phyloP scores from a whole-genome alignment of 2,113 vertebrate genomes.

The Cyanistes caeruleus region DNA sequence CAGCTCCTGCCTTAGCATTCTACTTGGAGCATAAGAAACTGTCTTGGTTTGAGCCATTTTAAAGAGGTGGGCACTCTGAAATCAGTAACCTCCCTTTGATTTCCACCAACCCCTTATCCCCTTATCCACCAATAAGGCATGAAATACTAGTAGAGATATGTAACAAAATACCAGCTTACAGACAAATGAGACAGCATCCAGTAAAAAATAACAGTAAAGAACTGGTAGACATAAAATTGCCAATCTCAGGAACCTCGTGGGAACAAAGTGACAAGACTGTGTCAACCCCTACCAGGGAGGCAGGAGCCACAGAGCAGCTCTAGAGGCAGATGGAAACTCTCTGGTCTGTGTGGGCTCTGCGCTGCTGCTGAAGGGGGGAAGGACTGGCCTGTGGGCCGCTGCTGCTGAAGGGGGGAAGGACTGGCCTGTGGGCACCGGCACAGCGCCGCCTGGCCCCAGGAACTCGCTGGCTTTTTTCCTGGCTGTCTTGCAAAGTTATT shows the following conservation, averaged over 20 bases:
- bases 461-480: rapidly evolving
- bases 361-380: neutral
- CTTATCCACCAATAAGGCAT: neutral
- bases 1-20: too few relatives aligned
- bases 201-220: too few relatives aligned
- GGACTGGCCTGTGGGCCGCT: neutral
- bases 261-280: neutral
- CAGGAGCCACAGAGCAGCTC: neutral
- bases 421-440: rapidly evolving
- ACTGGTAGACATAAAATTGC: too few relatives aligned
- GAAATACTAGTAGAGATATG: neutral
- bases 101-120: neutral
- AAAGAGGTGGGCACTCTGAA: neutral
- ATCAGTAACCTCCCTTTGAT: neutral
- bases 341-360: neutral
- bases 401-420: neutral
- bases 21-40: too few relatives aligned
- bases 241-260: too few relatives aligned
- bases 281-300: neutral
- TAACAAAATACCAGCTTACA: neutral
- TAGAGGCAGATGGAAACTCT: neutral
- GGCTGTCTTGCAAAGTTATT: too few relatives aligned
- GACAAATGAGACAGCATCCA: too few relatives aligned
- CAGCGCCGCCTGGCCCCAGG: neutral
- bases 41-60: neutral